Evolutionary conservation across 2,797 vertebrate species (phyloP).

Genomic region (Pangasius larnaudii): DNA sequence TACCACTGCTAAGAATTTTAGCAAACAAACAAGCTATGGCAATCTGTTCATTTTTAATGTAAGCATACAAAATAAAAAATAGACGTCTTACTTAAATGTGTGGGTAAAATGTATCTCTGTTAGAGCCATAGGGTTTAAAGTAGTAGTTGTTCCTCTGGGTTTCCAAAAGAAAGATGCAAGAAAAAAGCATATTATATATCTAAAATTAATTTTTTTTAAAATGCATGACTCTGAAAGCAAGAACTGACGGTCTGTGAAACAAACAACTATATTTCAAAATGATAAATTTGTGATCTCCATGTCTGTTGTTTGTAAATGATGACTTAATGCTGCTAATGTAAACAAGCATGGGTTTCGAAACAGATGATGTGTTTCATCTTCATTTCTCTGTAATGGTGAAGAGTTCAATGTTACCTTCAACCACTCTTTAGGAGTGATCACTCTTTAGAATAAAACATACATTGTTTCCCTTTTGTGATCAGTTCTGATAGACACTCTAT

Average conservation of each 20-base stretch:
- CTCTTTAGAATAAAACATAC: conserved; percentile 13
- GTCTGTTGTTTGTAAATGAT: conserved; percentile 8
- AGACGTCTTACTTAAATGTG: neutral
- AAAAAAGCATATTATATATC: neutral
- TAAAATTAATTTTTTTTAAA: neutral
- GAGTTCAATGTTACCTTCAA: conserved; percentile 1
- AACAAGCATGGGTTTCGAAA: neutral
- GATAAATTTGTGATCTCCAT: neutral
- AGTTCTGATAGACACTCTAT: conserved; percentile 10
- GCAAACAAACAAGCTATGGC: neutral
- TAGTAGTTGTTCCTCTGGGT: neutral
- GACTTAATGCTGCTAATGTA: neutral
- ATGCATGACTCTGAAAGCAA: neutral
- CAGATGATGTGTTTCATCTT: conserved; percentile 3
- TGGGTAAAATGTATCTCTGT: neutral
- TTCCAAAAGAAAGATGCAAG: neutral
- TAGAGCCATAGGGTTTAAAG: neutral
- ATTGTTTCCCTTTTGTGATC: conserved; percentile 8
- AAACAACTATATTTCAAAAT: conserved; percentile 16
- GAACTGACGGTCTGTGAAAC: neutral
- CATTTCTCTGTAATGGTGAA: conserved; percentile 7
- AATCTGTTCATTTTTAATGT: neutral
- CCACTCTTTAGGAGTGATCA: neutral
- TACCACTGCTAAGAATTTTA: neutral
- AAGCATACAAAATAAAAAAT: neutral